Conservation (phyloP, 2,888 invertebrate genomes). For the Linnaemya tessellans region DNA sequence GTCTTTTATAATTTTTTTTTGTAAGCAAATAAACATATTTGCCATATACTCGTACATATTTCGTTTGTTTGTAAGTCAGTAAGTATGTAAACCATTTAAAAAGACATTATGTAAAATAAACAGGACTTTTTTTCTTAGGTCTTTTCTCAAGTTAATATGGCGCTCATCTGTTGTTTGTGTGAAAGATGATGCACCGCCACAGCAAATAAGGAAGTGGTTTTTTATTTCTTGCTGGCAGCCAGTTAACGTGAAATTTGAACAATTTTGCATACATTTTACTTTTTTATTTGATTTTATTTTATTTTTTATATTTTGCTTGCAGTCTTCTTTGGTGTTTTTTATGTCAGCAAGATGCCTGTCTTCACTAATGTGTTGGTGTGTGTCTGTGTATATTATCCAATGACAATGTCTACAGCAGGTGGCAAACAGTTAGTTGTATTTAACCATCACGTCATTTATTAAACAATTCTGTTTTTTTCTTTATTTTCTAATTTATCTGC, state of each 20-base stretch:
- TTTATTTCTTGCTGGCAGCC: constrained; percentile 11
- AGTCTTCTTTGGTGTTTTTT: background rate
- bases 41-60: too few species aligned
- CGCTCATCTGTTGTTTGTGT: constrained; percentile 31
- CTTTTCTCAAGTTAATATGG: constrained; percentile 12
- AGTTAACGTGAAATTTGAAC: constrained; percentile 33
- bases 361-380: too few species aligned
- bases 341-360: background rate
- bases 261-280: constrained; percentile 24
- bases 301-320: too few species aligned
- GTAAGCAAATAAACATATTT: background rate
- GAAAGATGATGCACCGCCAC: constrained; percentile 41
- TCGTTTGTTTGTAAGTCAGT: background rate
- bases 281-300: constrained; percentile 14
- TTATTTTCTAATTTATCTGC: constrained; percentile 19
- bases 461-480: constrained; percentile 28
- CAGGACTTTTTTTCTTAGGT: constrained; percentile 34
- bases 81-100: constrained; percentile 23
- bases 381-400: constrained; percentile 6
- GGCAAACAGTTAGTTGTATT: constrained; percentile 64
- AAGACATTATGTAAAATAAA: constrained; percentile 42
- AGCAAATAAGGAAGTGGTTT: constrained; percentile 66
- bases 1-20: background rate
- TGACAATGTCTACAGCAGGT: constrained; percentile 61
- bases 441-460: constrained; percentile 63